These are phyloP conservation scores for Scylla paramamosain DNA, from an alignment of 1,140 invertebrate genomes.

Conservation along the genomic window DNA sequence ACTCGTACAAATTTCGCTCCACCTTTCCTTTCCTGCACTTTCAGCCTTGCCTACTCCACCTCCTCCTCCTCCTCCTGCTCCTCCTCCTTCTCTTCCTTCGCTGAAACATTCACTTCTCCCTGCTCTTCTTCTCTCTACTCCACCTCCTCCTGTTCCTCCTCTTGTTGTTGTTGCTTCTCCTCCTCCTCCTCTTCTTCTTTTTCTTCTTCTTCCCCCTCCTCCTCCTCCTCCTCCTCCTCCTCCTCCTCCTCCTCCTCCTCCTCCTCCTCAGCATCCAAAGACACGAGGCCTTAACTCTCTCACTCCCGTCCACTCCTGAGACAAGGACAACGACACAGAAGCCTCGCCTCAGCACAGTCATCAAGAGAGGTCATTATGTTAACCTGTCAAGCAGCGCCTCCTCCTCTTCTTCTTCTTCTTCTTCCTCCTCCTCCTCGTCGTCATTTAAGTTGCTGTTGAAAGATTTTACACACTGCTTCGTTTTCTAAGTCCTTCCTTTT, in stretches of 20 bases:
- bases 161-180: too few species aligned
- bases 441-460: constrained; percentile 4
- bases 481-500: constrained; percentile 14
- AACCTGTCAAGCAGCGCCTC: background rate
- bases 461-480: background rate
- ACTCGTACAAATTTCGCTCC: too few species aligned
- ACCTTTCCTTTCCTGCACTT: too few species aligned
- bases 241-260: background rate
- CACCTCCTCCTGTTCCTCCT: too few species aligned
- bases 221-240: background rate
- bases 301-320: background rate
- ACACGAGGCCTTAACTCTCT: background rate
- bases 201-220: background rate
- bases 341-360: background rate
- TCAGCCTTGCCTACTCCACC: too few species aligned
- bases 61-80: background rate
- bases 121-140: too few species aligned
- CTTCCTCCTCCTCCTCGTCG: background rate
- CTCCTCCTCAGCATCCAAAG: background rate
- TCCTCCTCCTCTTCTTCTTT: background rate
- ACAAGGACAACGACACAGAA: background rate
- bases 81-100: too few species aligned
- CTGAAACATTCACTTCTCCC: too few species aligned
- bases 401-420: background rate
- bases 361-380: background rate